Evolutionary conservation across 92 coral and sea anemone species (phyloP).

Genomic region (Hydrozoanthus gracilis): DNA sequence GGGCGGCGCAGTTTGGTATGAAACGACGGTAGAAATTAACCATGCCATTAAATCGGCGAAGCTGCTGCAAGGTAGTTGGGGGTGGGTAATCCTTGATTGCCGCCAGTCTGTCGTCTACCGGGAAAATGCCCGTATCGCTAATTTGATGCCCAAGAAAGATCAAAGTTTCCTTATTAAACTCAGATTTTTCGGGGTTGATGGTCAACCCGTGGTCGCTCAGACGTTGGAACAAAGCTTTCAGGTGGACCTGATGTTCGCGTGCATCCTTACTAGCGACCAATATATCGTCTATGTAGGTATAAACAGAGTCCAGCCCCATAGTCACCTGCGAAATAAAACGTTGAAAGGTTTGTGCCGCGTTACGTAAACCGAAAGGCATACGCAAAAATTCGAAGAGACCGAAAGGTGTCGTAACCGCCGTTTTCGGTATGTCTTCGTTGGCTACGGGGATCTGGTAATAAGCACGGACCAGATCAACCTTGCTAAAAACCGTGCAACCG

Average conservation of each 20-base stretch:
- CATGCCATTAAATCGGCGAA: background rate
- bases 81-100: slow-evolving; percentile 26
- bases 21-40: background rate
- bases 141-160: slow-evolving; percentile 21
- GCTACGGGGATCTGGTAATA: background rate
- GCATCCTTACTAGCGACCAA: slow-evolving; percentile 7
- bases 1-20: background rate
- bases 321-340: background rate
- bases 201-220: slow-evolving; percentile 12
- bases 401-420: slow-evolving; percentile 27
- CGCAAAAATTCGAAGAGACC: slow-evolving; percentile 11
- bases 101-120: slow-evolving; percentile 3
- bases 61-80: background rate
- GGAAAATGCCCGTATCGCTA: background rate
- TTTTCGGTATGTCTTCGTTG: too few species aligned
- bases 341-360: slow-evolving; percentile 19
- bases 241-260: slow-evolving; percentile 20
- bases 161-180: slow-evolving; percentile 4
- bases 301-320: slow-evolving; percentile 15
- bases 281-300: slow-evolving; percentile 28
- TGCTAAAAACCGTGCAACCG: too few species aligned
- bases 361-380: slow-evolving; percentile 35
- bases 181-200: slow-evolving; percentile 44
- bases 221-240: slow-evolving; percentile 21
- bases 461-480: background rate